These are phyloP conservation scores for Nebria ingens DNA, from an alignment of 1,140 invertebrate genomes.

Conservation along the genomic window DNA sequence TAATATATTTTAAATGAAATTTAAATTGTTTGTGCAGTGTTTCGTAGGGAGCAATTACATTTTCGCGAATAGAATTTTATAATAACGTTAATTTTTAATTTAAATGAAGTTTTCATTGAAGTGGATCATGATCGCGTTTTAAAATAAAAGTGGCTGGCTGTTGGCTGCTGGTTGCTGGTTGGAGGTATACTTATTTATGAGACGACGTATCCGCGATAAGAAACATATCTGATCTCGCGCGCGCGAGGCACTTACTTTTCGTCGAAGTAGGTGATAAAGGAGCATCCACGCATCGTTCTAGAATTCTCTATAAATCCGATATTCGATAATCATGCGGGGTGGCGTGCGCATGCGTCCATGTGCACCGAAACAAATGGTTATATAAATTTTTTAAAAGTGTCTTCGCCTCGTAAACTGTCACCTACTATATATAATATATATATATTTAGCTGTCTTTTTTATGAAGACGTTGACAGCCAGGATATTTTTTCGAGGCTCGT, in stretches of 20 bases:
- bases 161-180: no score
- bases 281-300: not conserved
- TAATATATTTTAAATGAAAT: no score
- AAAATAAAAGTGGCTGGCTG: no score
- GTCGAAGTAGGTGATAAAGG: not conserved
- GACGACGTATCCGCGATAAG: not conserved
- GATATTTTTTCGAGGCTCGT: not conserved
- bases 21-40: no score
- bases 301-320: not conserved
- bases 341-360: not conserved
- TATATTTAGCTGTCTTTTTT: no score
- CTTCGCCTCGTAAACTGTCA: not conserved
- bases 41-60: no score
- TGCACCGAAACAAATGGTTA: not conserved
- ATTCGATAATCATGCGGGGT: not conserved
- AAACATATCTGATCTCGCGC: not conserved
- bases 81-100: no score
- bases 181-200: not conserved
- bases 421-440: no score
- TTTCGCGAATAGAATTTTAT: no score
- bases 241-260: not conserved
- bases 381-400: not conserved
- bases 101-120: no score
- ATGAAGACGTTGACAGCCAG: not conserved
- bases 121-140: no score